These are phyloP conservation scores for Haliaeetus leucogaster DNA, from an alignment of 2,113 vertebrate genomes.

Conservation along the genomic window DNA sequence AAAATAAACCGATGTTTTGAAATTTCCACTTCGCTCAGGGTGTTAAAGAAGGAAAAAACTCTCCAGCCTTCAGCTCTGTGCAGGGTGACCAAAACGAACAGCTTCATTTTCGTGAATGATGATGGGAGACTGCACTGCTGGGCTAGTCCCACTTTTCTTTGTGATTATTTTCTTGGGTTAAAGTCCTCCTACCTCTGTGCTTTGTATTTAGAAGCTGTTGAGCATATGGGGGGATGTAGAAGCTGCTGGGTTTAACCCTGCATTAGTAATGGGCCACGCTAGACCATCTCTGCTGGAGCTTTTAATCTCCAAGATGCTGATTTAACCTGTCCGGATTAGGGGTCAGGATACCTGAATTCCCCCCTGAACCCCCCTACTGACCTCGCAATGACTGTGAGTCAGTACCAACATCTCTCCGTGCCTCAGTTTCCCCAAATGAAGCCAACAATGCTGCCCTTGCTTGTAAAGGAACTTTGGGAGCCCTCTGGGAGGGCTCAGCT, in stretches of 20 bases:
- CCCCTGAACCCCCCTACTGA: background rate
- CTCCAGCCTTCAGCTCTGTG: background rate
- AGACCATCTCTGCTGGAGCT: background rate
- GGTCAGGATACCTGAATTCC: background rate
- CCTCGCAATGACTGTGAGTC: too few relatives aligned
- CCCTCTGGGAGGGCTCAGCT: background rate
- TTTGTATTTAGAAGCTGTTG: background rate
- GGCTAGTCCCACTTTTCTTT: background rate
- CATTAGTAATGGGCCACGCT: accelerated
- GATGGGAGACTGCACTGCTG: background rate
- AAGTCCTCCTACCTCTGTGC: background rate
- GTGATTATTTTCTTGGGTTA: background rate
- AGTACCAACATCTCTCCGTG: background rate
- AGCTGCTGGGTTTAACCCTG: background rate
- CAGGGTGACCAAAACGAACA: accelerated
- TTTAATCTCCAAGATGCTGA: background rate
- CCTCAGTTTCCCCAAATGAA: background rate
- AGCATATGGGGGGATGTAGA: accelerated
- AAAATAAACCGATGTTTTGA: background rate
- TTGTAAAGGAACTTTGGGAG: background rate
- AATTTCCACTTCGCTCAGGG: background rate
- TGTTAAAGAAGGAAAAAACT: background rate
- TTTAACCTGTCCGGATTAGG: background rate
- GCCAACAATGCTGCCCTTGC: background rate
- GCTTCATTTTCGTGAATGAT: accelerated